Percentiles rank a stretch among this genome's conserved stretches.
Conservation (phyloP, 1,140 invertebrate species). For the Drosophila lini region DNA sequence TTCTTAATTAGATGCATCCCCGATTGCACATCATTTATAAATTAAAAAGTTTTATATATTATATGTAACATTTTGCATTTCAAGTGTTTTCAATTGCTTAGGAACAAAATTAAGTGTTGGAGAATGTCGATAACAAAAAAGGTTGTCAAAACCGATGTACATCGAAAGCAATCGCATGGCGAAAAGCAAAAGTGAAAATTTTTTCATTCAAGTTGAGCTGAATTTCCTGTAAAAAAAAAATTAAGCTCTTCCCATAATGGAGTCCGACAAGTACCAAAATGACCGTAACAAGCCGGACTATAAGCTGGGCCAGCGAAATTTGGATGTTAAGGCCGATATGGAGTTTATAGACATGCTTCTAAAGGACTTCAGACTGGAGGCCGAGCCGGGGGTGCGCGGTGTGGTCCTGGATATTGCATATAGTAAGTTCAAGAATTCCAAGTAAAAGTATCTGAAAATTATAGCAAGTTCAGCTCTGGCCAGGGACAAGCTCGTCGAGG, state of each 20-base stretch:
- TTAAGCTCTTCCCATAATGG: neutral
- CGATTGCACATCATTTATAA: no score
- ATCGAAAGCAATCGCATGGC: neutral
- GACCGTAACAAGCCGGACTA: neutral
- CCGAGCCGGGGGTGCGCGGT: neutral
- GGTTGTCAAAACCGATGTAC: neutral
- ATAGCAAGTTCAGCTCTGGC: conserved; percentile 4
- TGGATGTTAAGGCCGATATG: conserved; percentile 2
- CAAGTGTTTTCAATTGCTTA: neutral
- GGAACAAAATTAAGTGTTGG: neutral
- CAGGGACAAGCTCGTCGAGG: conserved; percentile 17
- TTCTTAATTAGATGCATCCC: no score
- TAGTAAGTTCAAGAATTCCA: neutral
- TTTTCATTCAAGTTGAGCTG: neutral
- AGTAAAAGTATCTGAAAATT: neutral
- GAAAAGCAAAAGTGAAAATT: neutral
- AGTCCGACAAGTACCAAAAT: rapidly evolving
- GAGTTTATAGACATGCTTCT: neutral
- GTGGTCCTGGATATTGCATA: conserved; percentile 16
- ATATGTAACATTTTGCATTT: no score
- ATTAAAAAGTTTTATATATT: no score
- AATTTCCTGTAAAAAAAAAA: neutral
- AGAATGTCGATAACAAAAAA: neutral
- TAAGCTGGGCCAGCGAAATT: neutral
- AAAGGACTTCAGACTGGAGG: neutral